phyloP scores from a whole-genome alignment of 2,888 invertebrate genomes.

The Ophion ventricosus region DNA sequence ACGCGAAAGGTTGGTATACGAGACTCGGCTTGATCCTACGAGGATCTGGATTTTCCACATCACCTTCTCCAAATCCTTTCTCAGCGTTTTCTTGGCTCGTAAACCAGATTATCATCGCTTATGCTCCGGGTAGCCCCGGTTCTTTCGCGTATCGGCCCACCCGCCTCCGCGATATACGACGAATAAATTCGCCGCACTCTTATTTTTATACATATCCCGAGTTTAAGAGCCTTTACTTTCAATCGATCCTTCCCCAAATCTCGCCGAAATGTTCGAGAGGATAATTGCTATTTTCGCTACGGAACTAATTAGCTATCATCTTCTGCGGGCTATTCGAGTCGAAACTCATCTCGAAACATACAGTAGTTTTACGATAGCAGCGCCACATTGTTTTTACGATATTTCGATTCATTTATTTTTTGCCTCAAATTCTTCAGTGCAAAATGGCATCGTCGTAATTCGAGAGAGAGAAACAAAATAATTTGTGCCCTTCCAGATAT shows the following conservation, averaged over 20 bases:
- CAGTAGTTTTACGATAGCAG: no score
- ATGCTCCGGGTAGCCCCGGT: not conserved
- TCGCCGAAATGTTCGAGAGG: not conserved
- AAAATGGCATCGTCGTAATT: no score
- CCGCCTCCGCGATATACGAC: not conserved
- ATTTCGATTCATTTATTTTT: no score
- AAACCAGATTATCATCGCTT: constrained; percentile 49
- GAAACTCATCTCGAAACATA: no score
- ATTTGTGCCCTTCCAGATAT: no score
- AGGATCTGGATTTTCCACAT: constrained; percentile 46
- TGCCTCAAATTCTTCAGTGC: no score
- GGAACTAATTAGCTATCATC: not conserved
- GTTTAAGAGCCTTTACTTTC: not conserved
- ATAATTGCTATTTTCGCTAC: not conserved
- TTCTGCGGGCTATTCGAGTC: not conserved
- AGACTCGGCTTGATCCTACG: constrained; percentile 20
- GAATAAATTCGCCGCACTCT: constrained; percentile 18
- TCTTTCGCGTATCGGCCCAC: not conserved
- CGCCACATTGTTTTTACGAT: no score
- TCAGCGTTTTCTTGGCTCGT: constrained; percentile 49
- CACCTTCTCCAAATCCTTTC: constrained; percentile 43
- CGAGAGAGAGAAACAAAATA: no score
- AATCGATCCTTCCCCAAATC: not conserved
- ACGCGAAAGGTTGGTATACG: not conserved
- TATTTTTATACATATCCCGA: constrained; percentile 35